Conservation (phyloP, 2,888 invertebrate genomes). For the Dicranocentrus wangi region DNA sequence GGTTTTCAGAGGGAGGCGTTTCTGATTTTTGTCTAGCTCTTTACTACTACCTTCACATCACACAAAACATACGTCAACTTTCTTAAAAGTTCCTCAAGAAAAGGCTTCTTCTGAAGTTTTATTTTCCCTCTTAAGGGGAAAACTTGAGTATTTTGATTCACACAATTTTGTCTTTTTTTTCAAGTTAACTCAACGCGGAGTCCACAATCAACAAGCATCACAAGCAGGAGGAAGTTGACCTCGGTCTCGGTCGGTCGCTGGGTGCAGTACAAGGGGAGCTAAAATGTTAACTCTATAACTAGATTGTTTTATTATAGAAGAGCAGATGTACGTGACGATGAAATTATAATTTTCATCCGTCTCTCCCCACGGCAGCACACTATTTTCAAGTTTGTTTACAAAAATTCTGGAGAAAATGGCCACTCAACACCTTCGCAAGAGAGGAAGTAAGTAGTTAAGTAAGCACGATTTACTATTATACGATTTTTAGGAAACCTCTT, state of each 20-base stretch:
- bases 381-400: slow-evolving; percentile 2
- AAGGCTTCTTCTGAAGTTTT: not conserved
- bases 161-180: slow-evolving; percentile 7
- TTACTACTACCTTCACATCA: not conserved
- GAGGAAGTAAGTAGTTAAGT: not conserved
- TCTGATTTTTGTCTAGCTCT: slow-evolving; percentile 32
- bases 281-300: slow-evolving; percentile 2
- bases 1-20: slow-evolving; percentile 60
- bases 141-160: slow-evolving; percentile 32
- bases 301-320: slow-evolving; percentile 14
- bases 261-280: not conserved
- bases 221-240: slow-evolving; percentile 4
- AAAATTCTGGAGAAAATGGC: not conserved
- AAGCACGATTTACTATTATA: not conserved
- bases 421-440: slow-evolving; percentile 5
- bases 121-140: too few relatives aligned
- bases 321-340: slow-evolving; percentile 15
- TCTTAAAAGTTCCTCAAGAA: slow-evolving; percentile 19
- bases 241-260: not conserved
- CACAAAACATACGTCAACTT: not conserved
- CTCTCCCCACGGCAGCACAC: not conserved
- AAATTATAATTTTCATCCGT: not conserved
- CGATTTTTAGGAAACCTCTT: too few relatives aligned
- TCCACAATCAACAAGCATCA: too few relatives aligned
- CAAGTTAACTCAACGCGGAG: too few relatives aligned